Conservation (phyloP, 2,888 invertebrate species). For the Steromphala cineraria region DNA sequence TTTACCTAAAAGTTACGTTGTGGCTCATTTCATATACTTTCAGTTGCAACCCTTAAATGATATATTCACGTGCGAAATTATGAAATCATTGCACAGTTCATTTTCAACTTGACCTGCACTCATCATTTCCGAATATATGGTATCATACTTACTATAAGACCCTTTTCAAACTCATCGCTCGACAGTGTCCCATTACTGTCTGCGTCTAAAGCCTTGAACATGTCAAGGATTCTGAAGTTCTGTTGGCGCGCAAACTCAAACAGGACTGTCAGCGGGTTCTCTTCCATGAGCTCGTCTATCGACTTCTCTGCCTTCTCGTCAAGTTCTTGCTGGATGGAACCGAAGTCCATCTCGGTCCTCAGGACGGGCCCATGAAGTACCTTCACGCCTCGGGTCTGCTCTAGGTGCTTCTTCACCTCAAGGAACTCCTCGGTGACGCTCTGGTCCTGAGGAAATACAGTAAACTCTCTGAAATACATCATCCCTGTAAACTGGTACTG, state of each 20-base stretch:
- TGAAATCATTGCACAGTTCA: too few species aligned
- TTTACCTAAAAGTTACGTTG: too few species aligned
- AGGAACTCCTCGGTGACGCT: slow-evolving; percentile 33
- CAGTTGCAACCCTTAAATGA: too few species aligned
- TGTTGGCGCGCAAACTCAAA: slow-evolving; percentile 45
- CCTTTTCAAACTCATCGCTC: slow-evolving; percentile 39
- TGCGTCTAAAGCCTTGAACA: slow-evolving; percentile 42
- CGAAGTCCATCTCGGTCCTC: background rate
- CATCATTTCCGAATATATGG: too few species aligned
- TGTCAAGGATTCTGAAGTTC: slow-evolving; percentile 46
- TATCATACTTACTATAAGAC: slow-evolving; percentile 31
- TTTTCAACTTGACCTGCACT: too few species aligned
- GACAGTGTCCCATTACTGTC: slow-evolving; percentile 43
- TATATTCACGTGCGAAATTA: too few species aligned
- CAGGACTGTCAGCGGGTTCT: slow-evolving; percentile 37
- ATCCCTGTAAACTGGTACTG: too few species aligned
- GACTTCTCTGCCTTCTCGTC: slow-evolving; percentile 11
- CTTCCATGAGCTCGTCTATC: background rate
- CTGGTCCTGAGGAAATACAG: slow-evolving; percentile 18
- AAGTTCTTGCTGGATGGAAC: background rate
- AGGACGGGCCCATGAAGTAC: slow-evolving; percentile 13
- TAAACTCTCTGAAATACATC: too few species aligned
- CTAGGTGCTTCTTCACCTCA: slow-evolving; percentile 16
- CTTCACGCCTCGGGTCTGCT: slow-evolving; percentile 7
- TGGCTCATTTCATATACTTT: too few species aligned